phyloP scores from a whole-genome alignment of 2,888 invertebrate species.

The Phrixothrix hirtus region DNA sequence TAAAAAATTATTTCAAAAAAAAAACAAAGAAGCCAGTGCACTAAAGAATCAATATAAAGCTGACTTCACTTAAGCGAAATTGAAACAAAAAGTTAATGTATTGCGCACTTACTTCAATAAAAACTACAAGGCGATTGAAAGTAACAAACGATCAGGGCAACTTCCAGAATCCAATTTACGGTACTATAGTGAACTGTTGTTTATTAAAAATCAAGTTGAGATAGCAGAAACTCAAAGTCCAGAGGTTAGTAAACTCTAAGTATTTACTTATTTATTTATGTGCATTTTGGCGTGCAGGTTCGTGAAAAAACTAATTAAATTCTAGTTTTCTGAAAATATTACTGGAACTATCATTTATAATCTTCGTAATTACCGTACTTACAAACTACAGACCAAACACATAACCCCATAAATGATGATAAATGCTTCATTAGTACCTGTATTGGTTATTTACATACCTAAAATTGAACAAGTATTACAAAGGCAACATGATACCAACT shows the following conservation, averaged over 20 bases:
- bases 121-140: too few species aligned
- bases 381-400: too few species aligned
- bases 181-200: background rate
- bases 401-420: too few species aligned
- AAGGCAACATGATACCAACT: background rate
- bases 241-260: background rate
- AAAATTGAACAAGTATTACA: too few species aligned
- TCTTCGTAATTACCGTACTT: too few species aligned
- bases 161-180: background rate
- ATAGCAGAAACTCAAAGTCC: conserved; percentile 1
- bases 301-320: too few species aligned
- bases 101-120: background rate
- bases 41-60: background rate
- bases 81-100: conserved; percentile 1
- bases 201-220: conserved; percentile 2
- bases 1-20: background rate
- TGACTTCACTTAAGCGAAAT: conserved; percentile 1
- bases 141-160: background rate
- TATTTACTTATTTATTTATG: background rate
- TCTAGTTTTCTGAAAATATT: too few species aligned
- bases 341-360: too few species aligned
- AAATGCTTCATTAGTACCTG: too few species aligned
- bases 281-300: background rate
- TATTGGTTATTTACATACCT: too few species aligned
- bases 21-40: background rate